phyloP scores from a whole-genome alignment of 2,797 vertebrate genomes.

The Sphaeramia orbicularis region DNA sequence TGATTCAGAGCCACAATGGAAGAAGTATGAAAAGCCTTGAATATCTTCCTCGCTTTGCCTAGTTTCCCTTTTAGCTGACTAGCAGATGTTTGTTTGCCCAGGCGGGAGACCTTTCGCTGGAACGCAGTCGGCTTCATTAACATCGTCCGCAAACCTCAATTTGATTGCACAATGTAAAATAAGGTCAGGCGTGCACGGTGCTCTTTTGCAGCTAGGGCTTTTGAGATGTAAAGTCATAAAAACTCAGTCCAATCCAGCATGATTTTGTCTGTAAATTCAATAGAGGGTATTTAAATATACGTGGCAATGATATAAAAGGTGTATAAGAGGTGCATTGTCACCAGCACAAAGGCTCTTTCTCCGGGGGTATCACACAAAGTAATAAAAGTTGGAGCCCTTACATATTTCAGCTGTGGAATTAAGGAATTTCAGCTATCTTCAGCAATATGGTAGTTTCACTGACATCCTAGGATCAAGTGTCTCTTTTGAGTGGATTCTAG shows the following conservation, averaged over 20 bases:
- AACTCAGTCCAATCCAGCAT: no score
- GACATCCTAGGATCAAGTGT: slow-evolving; percentile 39
- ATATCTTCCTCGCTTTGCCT: slow-evolving; percentile 21
- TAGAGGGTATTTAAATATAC: slow-evolving; percentile 21
- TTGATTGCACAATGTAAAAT: slow-evolving; percentile 71
- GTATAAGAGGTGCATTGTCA: neutral
- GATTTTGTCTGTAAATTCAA: slow-evolving; percentile 29
- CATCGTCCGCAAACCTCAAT: slow-evolving; percentile 37
- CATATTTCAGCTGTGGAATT: slow-evolving; percentile 11
- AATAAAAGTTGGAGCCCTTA: neutral
- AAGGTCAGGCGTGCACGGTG: slow-evolving; percentile 53
- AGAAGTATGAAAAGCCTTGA: slow-evolving; percentile 37
- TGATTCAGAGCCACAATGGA: slow-evolving; percentile 40
- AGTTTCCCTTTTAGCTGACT: slow-evolving; percentile 54
- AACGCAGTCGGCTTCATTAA: slow-evolving; percentile 67
- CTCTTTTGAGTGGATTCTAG: slow-evolving; percentile 32
- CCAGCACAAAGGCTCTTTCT: neutral
- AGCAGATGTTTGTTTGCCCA: slow-evolving; percentile 71
- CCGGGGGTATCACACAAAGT: slow-evolving; percentile 3
- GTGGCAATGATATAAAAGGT: slow-evolving; percentile 4
- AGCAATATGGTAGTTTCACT: slow-evolving; percentile 4
- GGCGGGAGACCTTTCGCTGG: slow-evolving; percentile 33
- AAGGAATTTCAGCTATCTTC: slow-evolving; percentile 17
- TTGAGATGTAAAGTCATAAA: slow-evolving; percentile 23
- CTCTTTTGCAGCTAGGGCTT: slow-evolving; percentile 12